Conservation (phyloP, 2,888 invertebrate genomes). For the Hypercompe scribonia region DNA sequence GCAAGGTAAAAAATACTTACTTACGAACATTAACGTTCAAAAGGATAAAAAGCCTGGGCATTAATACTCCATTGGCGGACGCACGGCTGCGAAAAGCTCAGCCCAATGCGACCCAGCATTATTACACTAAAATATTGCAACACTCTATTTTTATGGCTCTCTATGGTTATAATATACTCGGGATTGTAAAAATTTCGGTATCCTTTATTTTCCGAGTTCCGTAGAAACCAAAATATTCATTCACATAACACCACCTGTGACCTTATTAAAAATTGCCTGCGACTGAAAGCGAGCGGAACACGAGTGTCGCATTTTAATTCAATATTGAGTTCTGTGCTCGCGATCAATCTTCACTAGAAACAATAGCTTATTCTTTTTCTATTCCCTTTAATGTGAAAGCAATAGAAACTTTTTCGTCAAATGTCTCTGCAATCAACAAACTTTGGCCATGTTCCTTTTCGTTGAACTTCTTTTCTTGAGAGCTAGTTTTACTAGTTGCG, state of each 20-base stretch:
- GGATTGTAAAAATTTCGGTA: constrained; percentile 34
- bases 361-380: constrained; percentile 43
- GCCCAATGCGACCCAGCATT: constrained; percentile 29
- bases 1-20: constrained; percentile 9
- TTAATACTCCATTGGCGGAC: constrained; percentile 23
- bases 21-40: constrained; percentile 8
- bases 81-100: constrained; percentile 18
- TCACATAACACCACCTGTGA: constrained; percentile 42
- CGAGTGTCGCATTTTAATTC: constrained; percentile 44
- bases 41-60: constrained; percentile 21
- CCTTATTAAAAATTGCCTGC: constrained; percentile 49
- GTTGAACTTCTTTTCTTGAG: constrained; percentile 34
- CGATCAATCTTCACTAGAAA: constrained; percentile 49
- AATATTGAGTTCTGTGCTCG: constrained; percentile 35
- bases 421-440: constrained; percentile 59
- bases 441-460: constrained; percentile 38
- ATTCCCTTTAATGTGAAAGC: constrained; percentile 54
- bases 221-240: constrained; percentile 38
- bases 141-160: constrained; percentile 34
- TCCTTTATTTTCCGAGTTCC: constrained; percentile 30
- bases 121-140: constrained; percentile 41
- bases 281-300: constrained; percentile 23
- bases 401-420: constrained; percentile 59
- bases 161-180: constrained; percentile 36
- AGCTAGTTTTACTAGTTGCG: constrained; percentile 39